Evolutionary conservation across 2,888 invertebrate genomes (phyloP).

Genomic region (Hyposoter dolosus): DNA sequence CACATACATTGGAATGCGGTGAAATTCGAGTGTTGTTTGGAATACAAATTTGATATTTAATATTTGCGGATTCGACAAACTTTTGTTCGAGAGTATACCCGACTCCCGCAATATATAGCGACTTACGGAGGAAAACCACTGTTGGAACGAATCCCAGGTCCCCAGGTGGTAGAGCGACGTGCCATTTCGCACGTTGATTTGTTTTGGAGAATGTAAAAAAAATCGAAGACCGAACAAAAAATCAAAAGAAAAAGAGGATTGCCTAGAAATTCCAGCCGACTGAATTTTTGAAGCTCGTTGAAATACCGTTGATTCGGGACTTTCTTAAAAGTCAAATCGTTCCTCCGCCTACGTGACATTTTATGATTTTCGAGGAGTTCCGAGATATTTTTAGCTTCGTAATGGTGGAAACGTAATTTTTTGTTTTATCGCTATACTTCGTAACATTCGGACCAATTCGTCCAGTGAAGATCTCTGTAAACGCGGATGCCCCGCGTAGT

Average conservation of each 20-base stretch:
- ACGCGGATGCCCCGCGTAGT: not conserved
- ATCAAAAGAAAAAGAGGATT: not conserved
- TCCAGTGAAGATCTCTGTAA: constrained; percentile 9
- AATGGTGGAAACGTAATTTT: not conserved
- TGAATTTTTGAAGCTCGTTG: not conserved
- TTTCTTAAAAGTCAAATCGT: not conserved
- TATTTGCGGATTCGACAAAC: not conserved
- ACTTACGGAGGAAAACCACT: constrained; percentile 8
- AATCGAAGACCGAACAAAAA: constrained; percentile 13
- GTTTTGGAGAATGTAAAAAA: constrained; percentile 33
- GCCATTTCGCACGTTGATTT: constrained; percentile 15
- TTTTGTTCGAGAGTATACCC: constrained; percentile 31
- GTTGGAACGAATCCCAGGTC: constrained; percentile 40
- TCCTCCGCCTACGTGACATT: not conserved
- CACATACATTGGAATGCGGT: no score
- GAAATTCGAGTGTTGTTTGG: not conserved
- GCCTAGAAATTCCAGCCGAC: not conserved
- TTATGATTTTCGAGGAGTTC: not conserved
- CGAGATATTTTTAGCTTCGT: not conserved
- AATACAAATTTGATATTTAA: not conserved
- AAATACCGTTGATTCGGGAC: not conserved
- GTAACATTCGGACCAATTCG: not conserved
- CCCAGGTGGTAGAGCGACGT: constrained; percentile 44
- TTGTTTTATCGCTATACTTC: not conserved
- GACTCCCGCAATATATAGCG: not conserved